Percentiles rank a stretch among this genome's conserved stretches.
Evolutionary conservation across 2,888 invertebrate genomes (phyloP).

Genomic region (Tetragonisca angustula): DNA sequence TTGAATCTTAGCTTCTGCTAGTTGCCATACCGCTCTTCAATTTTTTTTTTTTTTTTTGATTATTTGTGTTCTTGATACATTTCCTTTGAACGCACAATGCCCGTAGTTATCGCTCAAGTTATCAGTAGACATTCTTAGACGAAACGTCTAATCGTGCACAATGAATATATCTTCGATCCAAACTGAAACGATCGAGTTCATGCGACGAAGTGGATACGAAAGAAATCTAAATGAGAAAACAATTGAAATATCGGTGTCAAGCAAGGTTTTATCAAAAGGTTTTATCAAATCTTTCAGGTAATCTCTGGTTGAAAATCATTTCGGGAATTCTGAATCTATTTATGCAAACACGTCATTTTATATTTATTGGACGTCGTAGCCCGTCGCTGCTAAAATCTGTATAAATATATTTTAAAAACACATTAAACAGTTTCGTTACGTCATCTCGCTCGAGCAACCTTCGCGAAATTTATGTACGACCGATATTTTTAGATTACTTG

Average conservation of each 20-base stretch:
- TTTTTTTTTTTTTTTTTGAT: conserved; percentile 41
- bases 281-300: no score
- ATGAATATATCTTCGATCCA: conserved; percentile 48
- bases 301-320: not conserved
- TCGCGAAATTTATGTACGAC: conserved; percentile 35
- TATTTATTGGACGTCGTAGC: conserved; percentile 4
- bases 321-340: not conserved
- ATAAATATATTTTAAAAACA: conserved; percentile 36
- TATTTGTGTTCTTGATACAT: conserved; percentile 58
- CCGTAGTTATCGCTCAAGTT: conserved; percentile 69
- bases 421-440: conserved; percentile 57
- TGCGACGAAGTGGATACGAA: not conserved
- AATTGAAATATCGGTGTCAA: not conserved
- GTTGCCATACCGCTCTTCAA: conserved; percentile 69
- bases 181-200: not conserved
- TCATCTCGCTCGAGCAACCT: conserved; percentile 35
- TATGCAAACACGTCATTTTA: not conserved
- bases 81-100: conserved; percentile 69
- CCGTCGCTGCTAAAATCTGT: conserved; percentile 1
- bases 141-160: conserved; percentile 43
- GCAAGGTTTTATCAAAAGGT: not conserved
- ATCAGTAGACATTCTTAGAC: conserved; percentile 12
- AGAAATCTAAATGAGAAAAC: not conserved
- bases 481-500: conserved; percentile 48
- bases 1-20: conserved; percentile 79